Evolutionary conservation across 2,888 invertebrate genomes (phyloP), one percentile per base, ranked within the genome.

Genomic region (Dryobotodes eremita): DNA sequence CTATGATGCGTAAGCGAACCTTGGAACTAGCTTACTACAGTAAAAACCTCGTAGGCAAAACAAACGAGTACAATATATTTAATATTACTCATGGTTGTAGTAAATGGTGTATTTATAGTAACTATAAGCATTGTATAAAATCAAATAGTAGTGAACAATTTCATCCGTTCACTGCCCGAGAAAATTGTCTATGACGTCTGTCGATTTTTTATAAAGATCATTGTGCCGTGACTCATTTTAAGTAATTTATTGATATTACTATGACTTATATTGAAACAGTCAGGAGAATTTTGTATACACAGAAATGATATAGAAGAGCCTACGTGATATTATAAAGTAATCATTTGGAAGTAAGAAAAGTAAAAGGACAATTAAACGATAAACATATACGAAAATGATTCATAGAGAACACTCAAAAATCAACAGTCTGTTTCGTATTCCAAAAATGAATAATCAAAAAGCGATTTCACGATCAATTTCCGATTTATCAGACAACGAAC

Each of bases 151-250:
- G 92, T 89, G 91, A 91, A 75, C 90, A 94, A 93, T 94, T 94
- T 94, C 88, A 90, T 84, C 86, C 82, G 85, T 86, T 93, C 93
- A 92, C 92, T 84, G 86, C 83, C 86, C 90, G 90, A 93, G 93
- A 94, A 93, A 94, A 94, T 93, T 88, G 89, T 83, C 89, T 89
- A 90, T 86, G 89, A 87, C 90, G 90, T 77, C 84, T 5, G 26
- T 77, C 0, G 7, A 2, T 46, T 84, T 82, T 90, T 89, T 90
- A 86, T 89, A 89, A 88, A 89, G 53, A 77, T 62, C 71, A 65
- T 69, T 74, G 76, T 62, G 55, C 73, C 75, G 77, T 88, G 88
- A 90, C 72, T 88, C 89, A 89, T 85, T 84, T 75, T 61, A 71
- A 75, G 50, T 75, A 70, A 72, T 84, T 75, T 84, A 84, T 84